Base-by-base conservation (phyloP, 2,797 vertebrate species). In the Ibycter americanus region DNA sequence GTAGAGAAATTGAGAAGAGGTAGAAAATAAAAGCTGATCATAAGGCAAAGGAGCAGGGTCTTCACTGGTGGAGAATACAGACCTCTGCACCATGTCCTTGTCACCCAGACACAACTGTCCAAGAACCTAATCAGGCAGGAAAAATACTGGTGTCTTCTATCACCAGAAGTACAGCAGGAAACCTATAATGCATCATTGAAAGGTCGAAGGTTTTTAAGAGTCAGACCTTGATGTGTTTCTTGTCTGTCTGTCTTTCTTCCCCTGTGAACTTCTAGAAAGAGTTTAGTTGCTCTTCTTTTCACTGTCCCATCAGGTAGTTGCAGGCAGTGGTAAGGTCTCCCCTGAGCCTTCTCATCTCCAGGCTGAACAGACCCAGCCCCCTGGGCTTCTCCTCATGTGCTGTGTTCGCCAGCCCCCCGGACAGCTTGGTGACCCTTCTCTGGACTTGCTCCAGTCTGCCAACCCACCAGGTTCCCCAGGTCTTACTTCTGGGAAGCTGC, bases 371-470 rank as follows among this genome's bases (percentile, higher is more conserved):
- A 32, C 19, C 4, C 32, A 49, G 15, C 12, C 44, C 29, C 40
- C 55, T 19, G 15, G 25, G 6, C 32, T 21, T 44, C 22, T 71
- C 12, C 26, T 27, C 5, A 3, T n/a, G 15, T 2, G 1, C 17
- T 5, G 6, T 12, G 6, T 46, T 34, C 1, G 0, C 42, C 32
- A 71, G 17, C 21, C 7, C 36, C 25, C 32, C 3, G 11, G 16
- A 29, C 80, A 47, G 7, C 23, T 19, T 38, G 29, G 26, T 25
- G 54, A 62, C 34, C 11, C 17, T 63, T 5, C 34, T 5, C 51
- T 66, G 67, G 34, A 14, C 58, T 79, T 58, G 18, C 31, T 58
- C 34, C 52, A 31, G 9, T 17, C 32, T n/a, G n/a, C 36, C 67
- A 72, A 17, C 11, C 5, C 83, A 21, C 10, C 26, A 36, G 9